Evolutionary conservation across 2,797 vertebrate genomes (phyloP).

Genomic region (Sebastes hubbsi): DNA sequence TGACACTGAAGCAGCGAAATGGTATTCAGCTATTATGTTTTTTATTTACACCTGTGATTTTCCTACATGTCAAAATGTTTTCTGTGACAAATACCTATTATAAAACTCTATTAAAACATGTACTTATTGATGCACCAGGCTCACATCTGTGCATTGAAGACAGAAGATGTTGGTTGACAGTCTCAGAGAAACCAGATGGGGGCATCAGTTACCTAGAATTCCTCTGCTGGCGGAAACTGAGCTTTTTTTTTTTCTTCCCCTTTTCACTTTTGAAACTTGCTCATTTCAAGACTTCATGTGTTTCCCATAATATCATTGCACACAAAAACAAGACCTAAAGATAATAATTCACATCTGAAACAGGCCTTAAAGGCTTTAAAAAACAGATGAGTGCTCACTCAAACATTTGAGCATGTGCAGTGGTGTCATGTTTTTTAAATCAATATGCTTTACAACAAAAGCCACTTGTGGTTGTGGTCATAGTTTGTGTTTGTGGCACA

Average conservation of each 20-base stretch:
- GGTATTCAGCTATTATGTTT: too few species aligned
- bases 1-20: too few species aligned
- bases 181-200: slow-evolving; percentile 72
- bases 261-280: neutral
- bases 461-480: neutral
- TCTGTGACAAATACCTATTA: neutral
- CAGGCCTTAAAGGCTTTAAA: neutral
- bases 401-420: neutral
- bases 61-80: neutral
- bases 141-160: neutral
- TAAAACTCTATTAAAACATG: neutral
- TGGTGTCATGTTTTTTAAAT: neutral
- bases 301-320: neutral
- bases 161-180: neutral
- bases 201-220: slow-evolving; percentile 68
- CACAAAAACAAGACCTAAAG: neutral
- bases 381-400: neutral
- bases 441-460: neutral
- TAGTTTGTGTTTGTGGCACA: neutral
- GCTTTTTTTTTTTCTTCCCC: neutral
- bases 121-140: neutral
- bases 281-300: slow-evolving; percentile 8
- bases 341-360: neutral
- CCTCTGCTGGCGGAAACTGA: neutral
- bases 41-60: too few species aligned